phyloP scores from a whole-genome alignment of 2,797 vertebrate genomes.

The Carapus acus region DNA sequence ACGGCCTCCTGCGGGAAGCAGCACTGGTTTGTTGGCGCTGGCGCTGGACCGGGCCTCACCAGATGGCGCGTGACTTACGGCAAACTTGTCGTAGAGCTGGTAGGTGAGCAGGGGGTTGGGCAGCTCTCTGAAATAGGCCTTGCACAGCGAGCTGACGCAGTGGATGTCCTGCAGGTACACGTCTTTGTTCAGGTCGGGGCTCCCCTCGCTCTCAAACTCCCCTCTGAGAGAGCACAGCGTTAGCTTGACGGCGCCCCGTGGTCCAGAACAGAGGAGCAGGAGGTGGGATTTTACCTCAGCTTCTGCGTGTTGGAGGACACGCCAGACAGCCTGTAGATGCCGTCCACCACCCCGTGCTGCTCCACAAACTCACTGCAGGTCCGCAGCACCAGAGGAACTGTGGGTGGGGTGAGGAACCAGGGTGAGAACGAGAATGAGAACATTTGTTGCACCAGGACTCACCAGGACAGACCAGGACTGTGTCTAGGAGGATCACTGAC shows the following conservation, averaged over 20 bases:
- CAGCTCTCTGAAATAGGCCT: conserved; percentile 93
- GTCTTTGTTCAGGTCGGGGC: conserved; percentile 79
- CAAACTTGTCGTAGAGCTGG: conserved; percentile 92
- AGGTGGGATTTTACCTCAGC: conserved; percentile 74
- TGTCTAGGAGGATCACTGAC: too few relatives aligned
- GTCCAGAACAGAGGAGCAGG: background rate
- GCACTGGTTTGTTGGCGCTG: background rate
- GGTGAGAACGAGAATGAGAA: too few relatives aligned
- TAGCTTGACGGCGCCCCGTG: background rate
- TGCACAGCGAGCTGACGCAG: conserved; percentile 91
- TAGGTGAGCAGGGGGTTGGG: conserved; percentile 94
- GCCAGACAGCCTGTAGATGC: conserved; percentile 90
- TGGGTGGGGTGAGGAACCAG: too few relatives aligned
- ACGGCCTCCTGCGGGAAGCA: conserved; percentile 85
- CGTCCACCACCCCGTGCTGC: conserved; percentile 85
- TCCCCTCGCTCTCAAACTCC: conserved; percentile 83
- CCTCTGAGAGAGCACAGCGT: conserved; percentile 70
- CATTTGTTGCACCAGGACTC: too few relatives aligned
- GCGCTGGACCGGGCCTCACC: background rate
- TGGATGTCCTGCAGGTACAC: conserved; percentile 93
- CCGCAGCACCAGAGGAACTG: conserved; percentile 86
- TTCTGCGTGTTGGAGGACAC: conserved; percentile 93
- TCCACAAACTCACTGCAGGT: conserved; percentile 89
- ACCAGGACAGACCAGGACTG: too few relatives aligned
- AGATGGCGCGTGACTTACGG: conserved; percentile 69